phyloP scores from a whole-genome alignment of 2,113 vertebrate genomes.

The Upupa epops region DNA sequence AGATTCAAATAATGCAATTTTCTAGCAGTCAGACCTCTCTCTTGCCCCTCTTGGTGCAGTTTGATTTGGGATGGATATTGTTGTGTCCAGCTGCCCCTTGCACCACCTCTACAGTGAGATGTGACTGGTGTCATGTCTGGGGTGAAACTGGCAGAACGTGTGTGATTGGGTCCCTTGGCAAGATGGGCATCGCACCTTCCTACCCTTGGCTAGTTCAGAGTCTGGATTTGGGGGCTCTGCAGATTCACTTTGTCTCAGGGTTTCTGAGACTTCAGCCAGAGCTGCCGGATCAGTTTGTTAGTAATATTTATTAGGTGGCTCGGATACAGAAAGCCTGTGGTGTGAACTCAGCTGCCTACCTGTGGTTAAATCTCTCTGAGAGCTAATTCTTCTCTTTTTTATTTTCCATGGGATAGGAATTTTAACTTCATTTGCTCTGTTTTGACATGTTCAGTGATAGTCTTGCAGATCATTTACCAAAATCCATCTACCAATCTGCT shows the following conservation, averaged over 20 bases:
- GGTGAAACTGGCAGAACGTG: not conserved
- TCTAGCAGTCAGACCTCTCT: not conserved
- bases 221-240: not conserved
- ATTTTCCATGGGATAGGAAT: not conserved
- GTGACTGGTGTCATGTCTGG: not conserved
- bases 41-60: fast-evolving
- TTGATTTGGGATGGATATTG: not conserved
- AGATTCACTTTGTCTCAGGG: not conserved
- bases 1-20: not conserved
- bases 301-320: not conserved
- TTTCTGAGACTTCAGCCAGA: not conserved
- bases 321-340: too few relatives aligned
- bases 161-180: not conserved
- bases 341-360: not conserved
- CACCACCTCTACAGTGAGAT: not conserved
- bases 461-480: not conserved
- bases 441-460: not conserved
- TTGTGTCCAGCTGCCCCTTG: not conserved
- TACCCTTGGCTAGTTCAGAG: not conserved
- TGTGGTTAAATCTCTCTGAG: not conserved
- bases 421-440: not conserved
- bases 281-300: not conserved
- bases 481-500: not conserved
- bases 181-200: not conserved
- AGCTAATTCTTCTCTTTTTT: not conserved